Evolutionary conservation across 2,113 vertebrate genomes (phyloP).

Genomic region (Elachura formosa): DNA sequence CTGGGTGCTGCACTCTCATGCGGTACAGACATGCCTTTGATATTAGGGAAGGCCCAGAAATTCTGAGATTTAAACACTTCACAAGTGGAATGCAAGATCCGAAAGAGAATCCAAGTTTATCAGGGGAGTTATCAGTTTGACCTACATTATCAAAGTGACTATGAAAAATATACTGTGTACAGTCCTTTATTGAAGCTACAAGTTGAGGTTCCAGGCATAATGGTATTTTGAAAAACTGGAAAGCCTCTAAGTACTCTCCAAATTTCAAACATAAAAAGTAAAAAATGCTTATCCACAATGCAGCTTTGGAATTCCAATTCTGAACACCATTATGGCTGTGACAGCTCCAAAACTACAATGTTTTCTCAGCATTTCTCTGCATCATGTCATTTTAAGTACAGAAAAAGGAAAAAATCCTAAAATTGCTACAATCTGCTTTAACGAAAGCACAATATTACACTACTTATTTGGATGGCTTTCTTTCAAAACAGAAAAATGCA

Average conservation of each 20-base stretch:
- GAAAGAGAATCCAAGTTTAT: neutral
- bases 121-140: neutral
- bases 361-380: neutral
- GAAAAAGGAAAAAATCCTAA: neutral
- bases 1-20: neutral
- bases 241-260: neutral
- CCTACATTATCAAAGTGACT: neutral
- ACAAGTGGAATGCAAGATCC: neutral
- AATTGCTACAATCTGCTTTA: neutral
- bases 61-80: neutral
- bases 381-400: neutral
- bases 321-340: neutral
- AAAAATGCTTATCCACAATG: neutral
- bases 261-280: neutral
- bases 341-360: neutral
- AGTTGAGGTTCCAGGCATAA: neutral
- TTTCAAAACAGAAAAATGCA: neutral
- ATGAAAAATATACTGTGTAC: neutral
- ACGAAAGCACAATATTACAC: neutral
- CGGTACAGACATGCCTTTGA: neutral
- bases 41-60: neutral
- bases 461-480: neutral
- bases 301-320: neutral
- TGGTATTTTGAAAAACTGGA: neutral
- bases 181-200: neutral